Evolutionary conservation across 2,888 invertebrate species (phyloP), one percentile per base, ranked within the genome.

Genomic region (Pseudoips prasinana): DNA sequence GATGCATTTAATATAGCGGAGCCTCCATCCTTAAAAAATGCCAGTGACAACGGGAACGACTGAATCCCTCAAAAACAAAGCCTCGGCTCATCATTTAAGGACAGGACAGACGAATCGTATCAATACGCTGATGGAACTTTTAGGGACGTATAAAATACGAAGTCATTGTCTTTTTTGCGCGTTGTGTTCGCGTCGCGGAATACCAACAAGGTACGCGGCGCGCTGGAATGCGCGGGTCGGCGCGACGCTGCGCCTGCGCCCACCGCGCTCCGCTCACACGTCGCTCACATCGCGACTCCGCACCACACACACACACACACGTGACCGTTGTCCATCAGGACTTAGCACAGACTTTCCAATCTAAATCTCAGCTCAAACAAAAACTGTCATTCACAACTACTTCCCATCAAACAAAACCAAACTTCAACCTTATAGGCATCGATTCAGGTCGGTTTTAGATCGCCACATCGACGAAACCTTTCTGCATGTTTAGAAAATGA

Each of bases 141-240:
- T 82, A 76, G 75, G 75, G 73, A 74, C 77, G 70, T 74, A 82
- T 83, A 81, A 79, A 79, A 82, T 85, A 79, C 76, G 71, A 63
- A 78, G 76, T 78, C 80, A 79, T 83, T 81, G 84, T 84, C 71
- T 82, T 84, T 82, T 84, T 84, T 81, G 81, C 80, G 72, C 70
- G 79, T 71, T 69, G 60, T 41, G 71, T 73, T 71, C 68, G 79
- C 74, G 78, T 46, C 64, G 62, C 74, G 66, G 85, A 78, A 87
- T 87, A 81, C 71, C 73, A 84, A 85, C 75, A 69, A 83, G 80
- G 59, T 60, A 64, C 56, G 58, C 53, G 61, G 48, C 67, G 64
- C 62, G 53, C 39, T 55, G 60, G 62, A 58, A 62, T 64, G 64
- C 54, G 62, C 51, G 39, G 48, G 35, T 39, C 40, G 58, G 53